Base-by-base conservation (phyloP, 2,888 invertebrate species). In the Strigamia maritima region DNA sequence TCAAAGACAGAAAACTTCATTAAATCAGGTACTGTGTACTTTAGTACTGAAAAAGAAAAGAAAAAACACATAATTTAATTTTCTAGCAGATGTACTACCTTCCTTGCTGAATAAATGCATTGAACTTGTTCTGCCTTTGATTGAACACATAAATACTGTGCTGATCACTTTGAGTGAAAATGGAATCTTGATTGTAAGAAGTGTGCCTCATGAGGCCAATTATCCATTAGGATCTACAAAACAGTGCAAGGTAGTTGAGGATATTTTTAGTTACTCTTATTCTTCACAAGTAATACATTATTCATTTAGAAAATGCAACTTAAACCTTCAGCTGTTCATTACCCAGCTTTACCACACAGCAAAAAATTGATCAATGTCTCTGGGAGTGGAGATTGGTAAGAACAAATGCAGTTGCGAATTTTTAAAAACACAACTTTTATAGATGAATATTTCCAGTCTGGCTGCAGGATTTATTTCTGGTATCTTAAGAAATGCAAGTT, bases 381-480 rank as follows among this genome's bases (percentile, higher is more conserved):
- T n/a, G 94, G 94, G 4, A 93, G 93, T 24, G 94, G 94, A 1
- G 94, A 94, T 84, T 92, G 93, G 86, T 86, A 81, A 82, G 84
- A 49, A 79, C 4, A 28, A 31, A 14, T 78, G 31, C 26, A n/a
- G 40, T 49, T 28, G 60, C 28, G 14, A 35, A 77, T 16, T n/a
- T n/a, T n/a, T n/a, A n/a, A n/a, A n/a, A 10, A 28, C 38, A 35
- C 6, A 10, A 35, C 10, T 35, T 35, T 35, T 35, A 35, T 35
- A 6, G 35, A 35, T 8, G 35, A 35, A 35, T 78, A 65, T 31
- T 79, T 65, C 19, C 22, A 80, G 79, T 54, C 38, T 80, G 35
- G 79, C 80, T 38, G 79, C 79, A 31, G 76, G 60, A n/a, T 76
- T 80, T 49, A 77, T 80, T n/a, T 35, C 65, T 65, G 79, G 79